Percentiles rank a stretch among this genome's conserved stretches.
Evolutionary conservation across 1,140 invertebrate species (phyloP).

Genomic region (Lineus longissimus): DNA sequence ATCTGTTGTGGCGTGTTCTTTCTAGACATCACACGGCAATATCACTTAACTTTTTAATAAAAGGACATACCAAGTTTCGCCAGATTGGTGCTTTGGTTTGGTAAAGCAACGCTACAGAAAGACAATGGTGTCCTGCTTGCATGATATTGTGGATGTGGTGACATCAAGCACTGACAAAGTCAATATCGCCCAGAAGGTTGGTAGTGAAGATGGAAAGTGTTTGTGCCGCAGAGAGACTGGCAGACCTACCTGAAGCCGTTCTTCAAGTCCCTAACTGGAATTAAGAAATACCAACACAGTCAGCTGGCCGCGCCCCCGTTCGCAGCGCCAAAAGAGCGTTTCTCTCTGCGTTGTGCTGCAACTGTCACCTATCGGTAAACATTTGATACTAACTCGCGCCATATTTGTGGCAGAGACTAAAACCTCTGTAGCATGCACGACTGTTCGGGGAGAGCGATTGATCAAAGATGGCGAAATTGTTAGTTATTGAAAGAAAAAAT

Average conservation of each 20-base stretch:
- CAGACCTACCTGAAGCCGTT: conserved; percentile 15
- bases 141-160: conserved; percentile 18
- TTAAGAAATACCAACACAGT: conserved; percentile 19
- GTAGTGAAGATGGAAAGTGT: conserved; percentile 17
- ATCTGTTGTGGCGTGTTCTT: conserved; percentile 26
- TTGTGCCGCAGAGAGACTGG: conserved; percentile 22
- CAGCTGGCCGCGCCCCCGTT: too few relatives aligned
- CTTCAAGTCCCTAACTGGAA: conserved; percentile 20
- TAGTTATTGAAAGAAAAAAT: too few relatives aligned
- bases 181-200: conserved; percentile 23
- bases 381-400: too few relatives aligned
- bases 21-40: conserved; percentile 17
- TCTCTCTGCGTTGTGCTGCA: too few relatives aligned
- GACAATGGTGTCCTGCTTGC: conserved; percentile 12
- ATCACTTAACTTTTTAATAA: conserved; percentile 24
- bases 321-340: too few relatives aligned
- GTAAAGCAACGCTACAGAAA: conserved; percentile 24
- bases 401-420: too few relatives aligned
- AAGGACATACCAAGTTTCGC: conserved; percentile 37
- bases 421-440: too few relatives aligned
- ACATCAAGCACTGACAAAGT: conserved; percentile 15
- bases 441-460: too few relatives aligned
- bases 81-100: conserved; percentile 33
- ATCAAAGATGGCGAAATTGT: too few relatives aligned
- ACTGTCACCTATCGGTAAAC: too few relatives aligned